Evolutionary conservation across 64 coral and sea anemone genomes (phyloP).

Genomic region (Dendronephthya gigantea): DNA sequence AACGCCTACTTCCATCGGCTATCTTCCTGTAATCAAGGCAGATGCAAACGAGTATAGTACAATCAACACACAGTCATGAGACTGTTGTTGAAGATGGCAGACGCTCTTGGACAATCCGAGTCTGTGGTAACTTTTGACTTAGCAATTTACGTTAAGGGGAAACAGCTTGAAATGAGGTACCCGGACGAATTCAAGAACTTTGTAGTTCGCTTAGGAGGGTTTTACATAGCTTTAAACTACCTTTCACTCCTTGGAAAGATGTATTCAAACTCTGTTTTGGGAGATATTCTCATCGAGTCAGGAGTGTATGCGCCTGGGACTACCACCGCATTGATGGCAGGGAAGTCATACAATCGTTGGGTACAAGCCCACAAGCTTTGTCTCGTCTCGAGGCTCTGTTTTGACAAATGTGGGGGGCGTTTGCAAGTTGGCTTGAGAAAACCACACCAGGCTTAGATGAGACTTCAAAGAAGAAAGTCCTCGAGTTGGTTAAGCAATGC

Average conservation of each 20-base stretch:
- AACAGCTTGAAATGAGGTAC: not conserved
- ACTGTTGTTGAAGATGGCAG: not conserved
- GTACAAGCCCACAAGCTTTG: not conserved
- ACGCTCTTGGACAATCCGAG: not conserved
- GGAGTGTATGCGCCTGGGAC: not conserved
- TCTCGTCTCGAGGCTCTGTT: not conserved
- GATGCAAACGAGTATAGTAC: too few relatives aligned
- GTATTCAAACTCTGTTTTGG: conserved; percentile 4
- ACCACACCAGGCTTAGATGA: not conserved
- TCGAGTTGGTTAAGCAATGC: not conserved
- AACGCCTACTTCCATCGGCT: too few relatives aligned
- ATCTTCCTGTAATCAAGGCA: too few relatives aligned
- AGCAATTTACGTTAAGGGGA: not conserved
- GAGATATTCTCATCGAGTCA: not conserved
- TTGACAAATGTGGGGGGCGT: not conserved
- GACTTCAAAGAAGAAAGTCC: not conserved
- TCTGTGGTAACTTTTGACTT: not conserved
- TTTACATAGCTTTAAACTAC: conserved; percentile 4
- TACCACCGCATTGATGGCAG: not conserved
- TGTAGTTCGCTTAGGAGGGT: not conserved
- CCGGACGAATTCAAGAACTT: not conserved
- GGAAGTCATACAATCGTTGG: not conserved
- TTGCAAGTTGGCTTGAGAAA: not conserved
- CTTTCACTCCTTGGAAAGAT: not conserved
- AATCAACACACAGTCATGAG: not conserved